Base-by-base conservation (phyloP, 2,797 vertebrate genomes). In the Pteropus rufus region DNA sequence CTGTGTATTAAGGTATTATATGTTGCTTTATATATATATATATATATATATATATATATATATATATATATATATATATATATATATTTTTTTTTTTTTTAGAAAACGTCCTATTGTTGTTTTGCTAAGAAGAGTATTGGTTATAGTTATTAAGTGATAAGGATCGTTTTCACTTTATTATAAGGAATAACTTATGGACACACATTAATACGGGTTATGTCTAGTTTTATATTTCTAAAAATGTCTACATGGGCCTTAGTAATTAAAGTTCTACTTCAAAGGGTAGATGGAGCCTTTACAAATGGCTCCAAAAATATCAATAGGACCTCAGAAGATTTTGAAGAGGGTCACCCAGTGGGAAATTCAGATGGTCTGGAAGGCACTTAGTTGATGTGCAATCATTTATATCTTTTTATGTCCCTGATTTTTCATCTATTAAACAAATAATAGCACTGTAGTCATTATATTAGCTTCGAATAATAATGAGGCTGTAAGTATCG, bases 191-290 rank as follows among this genome's bases (percentile, higher is more conserved):
- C 62, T 72, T 26, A 21, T 70, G 2, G 31, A 19, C 19, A 21
- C 2, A 34, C 73, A 3, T 18, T 44, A 65, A 77, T n/a, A 23
- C 15, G 15, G 19, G 34, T 76, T 75, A 26, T 21, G 36, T 39
- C 62, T 49, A 87, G 2, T 62, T 76, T 49, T 80, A 31, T 41
- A 15, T 83, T 41, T 84, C 44, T 58, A 81, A 77, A 46, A 76
- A 44, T 69, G 14, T 24, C 29, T 5, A 15, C 15, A 1, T 70
- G 24, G 46, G 12, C 8, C 15, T 60, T 15, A 46, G 26, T 80
- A 75, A 36, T 73, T 86, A 86, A 36, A 62, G 76, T 81, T 88
- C 36, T 82, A 84, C 65, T 52, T 91, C 23, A 39, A 54, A 89
- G 46, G 3, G 65, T 10, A 19, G 39, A 8, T 19, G 2, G 0